Base-by-base conservation (phyloP, 2,888 invertebrate species). In the Nephrotoma guestfalica region DNA sequence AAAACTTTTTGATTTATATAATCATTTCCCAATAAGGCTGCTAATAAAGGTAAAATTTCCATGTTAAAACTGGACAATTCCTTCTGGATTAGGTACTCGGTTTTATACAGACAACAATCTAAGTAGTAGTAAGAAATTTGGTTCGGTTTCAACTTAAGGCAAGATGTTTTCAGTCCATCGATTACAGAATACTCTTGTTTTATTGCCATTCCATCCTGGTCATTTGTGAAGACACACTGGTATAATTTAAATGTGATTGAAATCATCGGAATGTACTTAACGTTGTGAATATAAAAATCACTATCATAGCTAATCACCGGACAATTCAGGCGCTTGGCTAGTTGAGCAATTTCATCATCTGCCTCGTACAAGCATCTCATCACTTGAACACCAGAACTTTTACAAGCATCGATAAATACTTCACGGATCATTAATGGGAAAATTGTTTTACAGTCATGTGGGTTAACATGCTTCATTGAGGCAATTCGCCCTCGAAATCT, bases 291-390 rank as follows among this genome's bases (percentile, higher is more conserved):
- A 89, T 95, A 98, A 91, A 98, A 99, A 92, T 99, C 99, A 0
- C 98, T 98, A 91, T 99, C 99, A 88, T 96, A 96, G 89, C 97
- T 98, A 4, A 99, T 90, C 2, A 99, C 95, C 0, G 98, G 98
- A 89, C 97, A 98, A 57, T 95, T 92, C 2, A 97, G 92, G 87
- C 94, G 93, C 88, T 95, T 94, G 0, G 97, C 96, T 88, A 98
- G 91, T 0, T 95, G 94, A 0, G 97, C 98, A 86, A 98, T 94
- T 89, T 97, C 96, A 88, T 95, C 94, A 90, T 99, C 99, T 0
- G 98, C 98, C 91, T 99, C 98, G 90, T 96, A 97, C 88, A 96
- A 94, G 89, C 97, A 96, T 86, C 96, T 94, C 85, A 95, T 94
- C 87, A 94, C 93, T 9, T 93, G 93, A 7, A 97, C 92, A 6